Percentiles rank a stretch among this genome's conserved stretches.
These are phyloP conservation scores for Gavia stellata DNA, from an alignment of 2,113 vertebrate species.

Conservation along the genomic window DNA sequence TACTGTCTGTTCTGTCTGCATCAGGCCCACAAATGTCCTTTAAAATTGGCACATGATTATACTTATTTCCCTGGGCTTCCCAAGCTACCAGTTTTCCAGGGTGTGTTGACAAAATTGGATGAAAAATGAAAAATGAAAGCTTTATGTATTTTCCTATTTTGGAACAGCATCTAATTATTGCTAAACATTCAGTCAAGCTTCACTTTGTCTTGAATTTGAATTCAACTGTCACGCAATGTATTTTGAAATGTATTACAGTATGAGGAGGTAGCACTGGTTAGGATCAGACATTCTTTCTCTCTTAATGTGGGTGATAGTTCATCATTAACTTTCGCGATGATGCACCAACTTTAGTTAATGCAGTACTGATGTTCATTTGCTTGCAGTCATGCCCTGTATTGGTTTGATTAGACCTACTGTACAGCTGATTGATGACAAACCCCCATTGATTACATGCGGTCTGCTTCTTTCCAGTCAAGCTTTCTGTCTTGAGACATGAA, in stretches of 20 bases:
- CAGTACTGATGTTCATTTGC: neutral
- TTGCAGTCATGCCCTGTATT: neutral
- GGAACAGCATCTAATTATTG: neutral
- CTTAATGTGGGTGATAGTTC: neutral
- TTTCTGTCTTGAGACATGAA: constrained; percentile 30
- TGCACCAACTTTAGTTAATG: neutral
- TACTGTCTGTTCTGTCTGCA: neutral
- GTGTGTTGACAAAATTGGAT: neutral
- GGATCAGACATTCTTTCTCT: neutral
- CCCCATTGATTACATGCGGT: constrained; percentile 25
- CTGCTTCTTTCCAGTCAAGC: constrained; percentile 48
- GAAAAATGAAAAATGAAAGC: no score
- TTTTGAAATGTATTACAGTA: neutral
- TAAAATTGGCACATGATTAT: neutral
- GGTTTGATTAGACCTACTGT: constrained; percentile 22
- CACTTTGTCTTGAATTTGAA: neutral
- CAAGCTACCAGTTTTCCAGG: neutral
- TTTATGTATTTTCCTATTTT: neutral
- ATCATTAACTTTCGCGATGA: neutral
- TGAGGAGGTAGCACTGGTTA: neutral
- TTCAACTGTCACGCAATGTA: neutral
- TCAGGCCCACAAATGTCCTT: constrained; percentile 1
- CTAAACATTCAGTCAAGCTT: neutral
- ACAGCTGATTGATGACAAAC: constrained; percentile 26
- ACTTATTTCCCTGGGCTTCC: neutral